These are phyloP conservation scores for Phengaris arion DNA, from an alignment of 2,888 invertebrate genomes.

Conservation along the genomic window DNA sequence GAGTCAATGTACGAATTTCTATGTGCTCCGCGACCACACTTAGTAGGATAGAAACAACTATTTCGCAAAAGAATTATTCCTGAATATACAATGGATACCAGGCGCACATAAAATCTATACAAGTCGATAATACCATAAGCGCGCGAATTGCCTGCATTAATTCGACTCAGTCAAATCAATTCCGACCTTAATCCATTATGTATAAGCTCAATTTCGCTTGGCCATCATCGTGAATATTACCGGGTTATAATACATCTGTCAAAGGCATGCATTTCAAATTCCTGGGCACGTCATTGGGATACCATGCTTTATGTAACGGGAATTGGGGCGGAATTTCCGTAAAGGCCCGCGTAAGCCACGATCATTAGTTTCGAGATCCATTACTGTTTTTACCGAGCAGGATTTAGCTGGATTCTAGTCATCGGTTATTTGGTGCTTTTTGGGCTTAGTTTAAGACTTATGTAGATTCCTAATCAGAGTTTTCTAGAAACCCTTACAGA, in stretches of 20 bases:
- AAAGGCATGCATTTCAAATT: slow-evolving; percentile 46
- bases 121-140: slow-evolving; percentile 13
- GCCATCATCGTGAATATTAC: slow-evolving; percentile 24
- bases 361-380: slow-evolving; percentile 58
- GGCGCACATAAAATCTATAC: slow-evolving; percentile 16
- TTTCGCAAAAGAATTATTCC: background rate
- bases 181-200: slow-evolving; percentile 5
- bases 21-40: too few relatives aligned
- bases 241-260: slow-evolving; percentile 53
- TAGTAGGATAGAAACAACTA: too few relatives aligned
- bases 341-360: background rate
- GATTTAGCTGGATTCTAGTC: slow-evolving; percentile 50
- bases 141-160: slow-evolving; percentile 21
- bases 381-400: slow-evolving; percentile 49
- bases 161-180: slow-evolving; percentile 3
- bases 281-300: slow-evolving; percentile 33
- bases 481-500: too few relatives aligned
- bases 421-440: slow-evolving; percentile 25
- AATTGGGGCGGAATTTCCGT: background rate
- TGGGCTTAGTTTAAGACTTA: background rate
- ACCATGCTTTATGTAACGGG: slow-evolving; percentile 36
- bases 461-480: too few relatives aligned
- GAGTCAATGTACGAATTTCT: too few relatives aligned
- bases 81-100: slow-evolving; percentile 2
- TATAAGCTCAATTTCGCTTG: background rate